Evolutionary conservation across 2,797 vertebrate genomes (phyloP).

Genomic region (Danio kyathit): DNA sequence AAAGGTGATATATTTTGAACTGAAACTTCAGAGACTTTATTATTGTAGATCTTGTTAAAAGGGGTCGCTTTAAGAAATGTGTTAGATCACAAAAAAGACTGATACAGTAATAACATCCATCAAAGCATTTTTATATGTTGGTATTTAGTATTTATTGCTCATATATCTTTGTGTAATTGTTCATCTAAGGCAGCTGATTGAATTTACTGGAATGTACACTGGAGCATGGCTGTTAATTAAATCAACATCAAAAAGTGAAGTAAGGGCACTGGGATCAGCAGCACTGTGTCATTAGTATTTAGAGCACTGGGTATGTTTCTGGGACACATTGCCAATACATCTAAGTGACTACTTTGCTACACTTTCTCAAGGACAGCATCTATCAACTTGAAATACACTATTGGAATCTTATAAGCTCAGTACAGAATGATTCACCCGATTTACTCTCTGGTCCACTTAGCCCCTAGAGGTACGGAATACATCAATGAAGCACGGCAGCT

Average conservation of each 20-base stretch:
- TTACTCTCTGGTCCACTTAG: conserved; percentile 35
- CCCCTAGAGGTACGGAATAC: conserved; percentile 44
- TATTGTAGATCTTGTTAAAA: no score
- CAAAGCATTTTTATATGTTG: neutral
- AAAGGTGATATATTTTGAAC: no score
- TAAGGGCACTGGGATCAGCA: conserved; percentile 39
- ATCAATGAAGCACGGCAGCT: conserved; percentile 48
- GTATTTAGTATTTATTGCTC: neutral
- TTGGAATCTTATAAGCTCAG: conserved; percentile 57
- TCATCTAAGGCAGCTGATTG: conserved; percentile 20
- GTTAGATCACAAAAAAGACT: neutral
- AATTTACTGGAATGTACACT: conserved; percentile 33
- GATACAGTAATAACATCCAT: neutral
- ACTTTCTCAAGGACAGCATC: conserved; percentile 64
- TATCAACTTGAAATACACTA: conserved; percentile 58
- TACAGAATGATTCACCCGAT: conserved; percentile 39
- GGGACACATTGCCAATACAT: conserved; percentile 52
- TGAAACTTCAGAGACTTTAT: no score
- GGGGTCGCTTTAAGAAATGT: neutral
- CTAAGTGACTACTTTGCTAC: conserved; percentile 52
- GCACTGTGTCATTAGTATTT: conserved; percentile 46
- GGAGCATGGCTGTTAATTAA: conserved; percentile 40
- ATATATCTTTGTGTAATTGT: conserved; percentile 27
- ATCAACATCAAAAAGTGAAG: conserved; percentile 43
- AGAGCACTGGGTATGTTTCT: conserved; percentile 33